Base-by-base conservation (phyloP, 53 echinoderm and acorn worm species). In the Antedon mediterranea region DNA sequence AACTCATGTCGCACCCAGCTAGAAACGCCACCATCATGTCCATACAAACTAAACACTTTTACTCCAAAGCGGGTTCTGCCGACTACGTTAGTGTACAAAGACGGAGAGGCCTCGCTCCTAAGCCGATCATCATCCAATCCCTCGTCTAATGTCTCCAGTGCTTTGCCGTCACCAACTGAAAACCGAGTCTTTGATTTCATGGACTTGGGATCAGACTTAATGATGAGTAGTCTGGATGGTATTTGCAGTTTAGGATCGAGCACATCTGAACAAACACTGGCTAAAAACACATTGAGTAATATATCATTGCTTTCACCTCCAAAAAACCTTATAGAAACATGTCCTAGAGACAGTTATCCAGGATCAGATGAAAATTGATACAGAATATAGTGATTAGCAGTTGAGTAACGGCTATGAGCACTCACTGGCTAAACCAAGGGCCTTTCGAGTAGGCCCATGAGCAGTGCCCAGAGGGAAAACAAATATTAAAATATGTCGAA, bases 41-140 rank as follows among this genome's bases (percentile, higher is more conserved):
- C 82, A 73, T 87, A 82, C 78, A 77, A 85, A 32, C 41, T 90
- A 31, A 90, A 90, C 78, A 91, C 88, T 43, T 91, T 77, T 79
- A 91, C 91, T 3, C 91, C 91, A 18, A 88, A 84, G 41, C 85
- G 91, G 28, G 88, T 91, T 34, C 85, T 83, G 20, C 91, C 91
- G 0, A 80, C 81, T 31, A 82, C 77, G 29, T 83, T 91, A 30
- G 74, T 57, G 20, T 57, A 57, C 23, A 57, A 57, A 57, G 57
- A 57, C 20, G 57, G 57, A 18, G 57, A 57, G 23, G 28, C 76
- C 28, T 33, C 34, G 34, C 76, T 34, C 28, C 34, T 33, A 7
- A 91, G 95, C 30, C 84, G 90, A 23, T 88, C 87, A 14, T 88
- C 89, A 28, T 91, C 91, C 76, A 95, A 95, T 34, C 91, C 95